phyloP scores from a whole-genome alignment of 2,113 vertebrate species.

The human region GRCh38 chr7:4043501-4044000 shows the following conservation, averaged over 20 bases:
- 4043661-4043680: neutral
- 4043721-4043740: neutral
- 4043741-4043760: neutral
- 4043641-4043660: rapidly evolving
- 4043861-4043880: neutral
- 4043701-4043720: neutral
- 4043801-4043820: neutral
- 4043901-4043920: neutral
- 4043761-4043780: neutral
- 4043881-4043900: neutral
- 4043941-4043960: neutral
- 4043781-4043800: neutral
- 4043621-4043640: too few species aligned
- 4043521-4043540: rapidly evolving
- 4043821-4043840: neutral
- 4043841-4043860: neutral
- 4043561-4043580: neutral
- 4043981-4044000: neutral
- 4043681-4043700: neutral
- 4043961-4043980: neutral
- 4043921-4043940: neutral
- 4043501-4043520: neutral
- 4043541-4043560: too few species aligned
- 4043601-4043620: rapidly evolving
- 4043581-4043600: neutral